Conservation (phyloP, 1,140 invertebrate species). For the Lasioglossum baleicum region DNA sequence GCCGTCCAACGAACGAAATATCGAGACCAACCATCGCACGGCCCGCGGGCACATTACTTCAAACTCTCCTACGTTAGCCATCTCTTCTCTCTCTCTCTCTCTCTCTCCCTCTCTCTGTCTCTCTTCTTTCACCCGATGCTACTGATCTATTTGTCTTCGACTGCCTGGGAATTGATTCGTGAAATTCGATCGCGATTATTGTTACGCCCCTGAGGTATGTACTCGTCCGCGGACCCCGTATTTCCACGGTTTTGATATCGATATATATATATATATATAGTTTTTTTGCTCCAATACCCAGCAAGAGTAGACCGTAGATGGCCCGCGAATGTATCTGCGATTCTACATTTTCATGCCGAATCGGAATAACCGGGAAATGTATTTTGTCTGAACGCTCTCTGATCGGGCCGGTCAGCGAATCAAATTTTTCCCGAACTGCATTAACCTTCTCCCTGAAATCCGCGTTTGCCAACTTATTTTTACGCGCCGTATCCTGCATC, state of each 20-base stretch:
- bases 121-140: background rate
- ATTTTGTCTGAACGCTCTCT: too few species aligned
- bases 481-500: too few species aligned
- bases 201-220: background rate
- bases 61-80: conserved; percentile 41
- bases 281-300: background rate
- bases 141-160: conserved; percentile 24
- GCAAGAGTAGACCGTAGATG: too few species aligned
- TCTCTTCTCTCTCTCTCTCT: background rate
- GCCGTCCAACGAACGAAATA: conserved; percentile 15
- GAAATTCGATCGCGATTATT: conserved; percentile 7
- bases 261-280: background rate
- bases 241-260: background rate
- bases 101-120: background rate
- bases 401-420: too few species aligned
- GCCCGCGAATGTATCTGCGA: too few species aligned
- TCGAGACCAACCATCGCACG: conserved; percentile 32
- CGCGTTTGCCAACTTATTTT: too few species aligned
- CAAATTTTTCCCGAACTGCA: too few species aligned
- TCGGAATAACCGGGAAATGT: too few species aligned
- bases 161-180: background rate
- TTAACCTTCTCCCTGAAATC: too few species aligned
- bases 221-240: background rate
- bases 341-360: too few species aligned
- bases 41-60: conserved; percentile 42